Evolutionary conservation across 2,797 vertebrate genomes (phyloP).

Genomic region (Cephalopachus bancanus): DNA sequence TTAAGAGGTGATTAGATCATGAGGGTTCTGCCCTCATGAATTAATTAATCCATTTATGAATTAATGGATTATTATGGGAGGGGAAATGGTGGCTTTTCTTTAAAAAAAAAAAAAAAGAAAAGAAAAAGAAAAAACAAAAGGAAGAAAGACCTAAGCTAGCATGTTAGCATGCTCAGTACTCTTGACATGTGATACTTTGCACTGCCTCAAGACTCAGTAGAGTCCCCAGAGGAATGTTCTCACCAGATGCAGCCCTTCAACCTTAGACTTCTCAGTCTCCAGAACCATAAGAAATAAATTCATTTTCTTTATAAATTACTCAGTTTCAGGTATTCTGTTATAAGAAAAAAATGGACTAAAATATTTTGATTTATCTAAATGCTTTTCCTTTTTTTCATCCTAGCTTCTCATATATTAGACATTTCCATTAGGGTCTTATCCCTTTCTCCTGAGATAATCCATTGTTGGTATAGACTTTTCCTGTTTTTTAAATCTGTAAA

Average conservation of each 20-base stretch:
- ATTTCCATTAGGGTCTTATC: background rate
- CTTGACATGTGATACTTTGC: background rate
- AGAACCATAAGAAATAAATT: background rate
- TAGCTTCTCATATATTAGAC: background rate
- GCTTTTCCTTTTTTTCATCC: background rate
- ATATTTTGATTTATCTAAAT: background rate
- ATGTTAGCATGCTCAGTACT: background rate
- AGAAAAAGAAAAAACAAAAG: too few species aligned
- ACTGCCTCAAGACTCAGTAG: background rate
- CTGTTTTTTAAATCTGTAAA: background rate
- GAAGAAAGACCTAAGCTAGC: background rate
- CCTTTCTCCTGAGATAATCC: background rate
- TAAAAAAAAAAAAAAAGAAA: too few species aligned
- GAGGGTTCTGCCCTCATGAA: background rate
- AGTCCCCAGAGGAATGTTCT: background rate
- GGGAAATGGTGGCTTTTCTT: background rate
- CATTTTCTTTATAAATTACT: background rate
- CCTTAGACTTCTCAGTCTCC: background rate
- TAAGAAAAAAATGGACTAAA: background rate
- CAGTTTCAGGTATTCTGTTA: background rate
- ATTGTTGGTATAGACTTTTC: background rate
- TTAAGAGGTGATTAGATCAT: too few species aligned
- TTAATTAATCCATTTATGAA: background rate
- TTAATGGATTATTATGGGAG: background rate
- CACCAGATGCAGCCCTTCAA: background rate